phyloP scores from a whole-genome alignment of 2,113 vertebrate genomes.

The Bufo gargarizans region DNA sequence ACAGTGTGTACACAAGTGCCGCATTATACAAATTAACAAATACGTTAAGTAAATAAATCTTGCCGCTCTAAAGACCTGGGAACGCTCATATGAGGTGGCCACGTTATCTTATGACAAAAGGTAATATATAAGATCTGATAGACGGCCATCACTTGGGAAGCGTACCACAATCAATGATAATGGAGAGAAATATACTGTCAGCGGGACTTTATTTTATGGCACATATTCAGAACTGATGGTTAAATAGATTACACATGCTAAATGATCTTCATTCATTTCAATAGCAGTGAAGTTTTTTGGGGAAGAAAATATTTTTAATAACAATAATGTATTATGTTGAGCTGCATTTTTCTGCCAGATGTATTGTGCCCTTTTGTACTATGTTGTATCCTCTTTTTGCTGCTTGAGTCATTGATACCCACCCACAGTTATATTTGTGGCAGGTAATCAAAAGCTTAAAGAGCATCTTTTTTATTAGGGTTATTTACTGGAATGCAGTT shows the following conservation, averaged over 20 bases:
- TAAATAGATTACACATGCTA: neutral
- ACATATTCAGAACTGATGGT: neutral
- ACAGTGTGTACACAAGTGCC: slow-evolving; percentile 27
- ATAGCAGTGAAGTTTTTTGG: neutral
- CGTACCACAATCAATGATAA: neutral
- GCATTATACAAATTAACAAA: slow-evolving; percentile 54
- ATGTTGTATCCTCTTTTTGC: neutral
- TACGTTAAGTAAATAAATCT: slow-evolving; percentile 55
- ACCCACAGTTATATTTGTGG: neutral
- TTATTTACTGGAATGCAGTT: neutral
- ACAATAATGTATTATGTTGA: neutral
- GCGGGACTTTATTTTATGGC: neutral
- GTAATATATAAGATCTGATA: slow-evolving; percentile 14
- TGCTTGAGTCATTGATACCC: neutral
- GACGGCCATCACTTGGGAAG: slow-evolving; percentile 1
- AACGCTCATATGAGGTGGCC: slow-evolving; percentile 1
- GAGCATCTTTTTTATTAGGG: neutral
- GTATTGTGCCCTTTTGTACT: too few relatives aligned
- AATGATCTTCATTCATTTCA: neutral
- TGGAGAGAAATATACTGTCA: slow-evolving; percentile 11
- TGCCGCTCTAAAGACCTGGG: neutral
- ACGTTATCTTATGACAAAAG: slow-evolving; percentile 31
- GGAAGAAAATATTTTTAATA: neutral
- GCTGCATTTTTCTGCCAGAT: neutral
- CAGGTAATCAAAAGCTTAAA: neutral